These are phyloP conservation scores for Stegana nigrithorax DNA, from an alignment of 2,888 invertebrate species.

Conservation along the genomic window DNA sequence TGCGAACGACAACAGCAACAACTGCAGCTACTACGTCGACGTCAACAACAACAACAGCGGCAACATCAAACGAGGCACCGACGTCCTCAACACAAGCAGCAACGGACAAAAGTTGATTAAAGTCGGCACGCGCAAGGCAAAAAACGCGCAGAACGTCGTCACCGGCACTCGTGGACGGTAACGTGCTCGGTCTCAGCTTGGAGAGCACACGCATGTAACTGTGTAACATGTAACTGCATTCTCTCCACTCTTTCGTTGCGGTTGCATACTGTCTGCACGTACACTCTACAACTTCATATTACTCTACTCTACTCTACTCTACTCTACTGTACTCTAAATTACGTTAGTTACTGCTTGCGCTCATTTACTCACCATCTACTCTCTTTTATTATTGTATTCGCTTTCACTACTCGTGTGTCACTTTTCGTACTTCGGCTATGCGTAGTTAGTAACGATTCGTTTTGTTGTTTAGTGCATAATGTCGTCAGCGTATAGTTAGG, in stretches of 20 bases:
- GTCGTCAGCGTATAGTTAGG: not conserved
- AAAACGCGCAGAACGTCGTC: conserved; percentile 26
- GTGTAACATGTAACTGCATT: conserved; percentile 20
- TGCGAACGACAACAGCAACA: conserved; percentile 48
- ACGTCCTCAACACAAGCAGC: conserved; percentile 21
- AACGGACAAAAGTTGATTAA: conserved; percentile 42
- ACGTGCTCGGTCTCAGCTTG: conserved; percentile 34
- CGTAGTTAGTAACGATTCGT: not conserved
- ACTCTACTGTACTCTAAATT: too few species aligned
- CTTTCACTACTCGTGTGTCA: too few species aligned
- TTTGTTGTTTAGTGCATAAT: not conserved
- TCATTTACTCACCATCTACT: too few species aligned
- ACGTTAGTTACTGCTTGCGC: too few species aligned
- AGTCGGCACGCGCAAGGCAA: conserved; percentile 24
- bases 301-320: too few species aligned
- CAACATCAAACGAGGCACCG: conserved; percentile 33
- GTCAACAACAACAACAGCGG: conserved; percentile 43
- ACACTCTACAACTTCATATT: not conserved
- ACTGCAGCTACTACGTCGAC: conserved; percentile 44
- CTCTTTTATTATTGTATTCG: too few species aligned
- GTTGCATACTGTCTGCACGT: too few species aligned
- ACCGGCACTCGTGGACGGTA: conserved; percentile 27
- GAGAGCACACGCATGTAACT: conserved; percentile 62
- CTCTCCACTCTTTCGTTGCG: not conserved
- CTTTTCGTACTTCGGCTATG: too few species aligned